Base-by-base conservation (phyloP, 1,140 invertebrate genomes). In the Tetramorium alpestre region DNA sequence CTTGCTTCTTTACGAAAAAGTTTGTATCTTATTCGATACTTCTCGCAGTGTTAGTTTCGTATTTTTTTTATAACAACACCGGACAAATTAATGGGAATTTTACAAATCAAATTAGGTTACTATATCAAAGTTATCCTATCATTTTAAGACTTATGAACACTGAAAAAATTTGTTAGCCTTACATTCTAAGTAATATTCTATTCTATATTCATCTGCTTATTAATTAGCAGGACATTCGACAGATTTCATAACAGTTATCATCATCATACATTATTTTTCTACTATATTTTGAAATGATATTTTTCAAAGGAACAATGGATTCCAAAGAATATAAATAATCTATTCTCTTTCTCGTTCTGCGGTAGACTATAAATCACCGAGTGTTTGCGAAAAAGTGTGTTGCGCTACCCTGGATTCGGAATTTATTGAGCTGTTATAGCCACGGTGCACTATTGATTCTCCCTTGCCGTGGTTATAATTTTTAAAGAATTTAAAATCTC, bases 361-460 rank as follows among this genome's bases (percentile, higher is more conserved):
- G 80, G 70, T 84, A 75, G 54, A 75, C 80, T 60, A 84, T 84
- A 84, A 84, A 84, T 84, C 80, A 84, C 41, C 54, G 80, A 41
- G 80, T 62, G 80, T 84, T 84, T 84, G 80, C 80, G 80, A 84
- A 84, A 75, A 84, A 73, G 80, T 75, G 69, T 69, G 65, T 69
- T 69, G 80, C 41, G 69, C 41, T 84, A 75, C 56, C 69, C 80
- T 84, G 80, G 41, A 84, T 75, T 49, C 56, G 69, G 69, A 84
- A 84, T 84, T 84, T 84, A 84, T 84, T 84, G 80, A 84, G 62
- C 80, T 84, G 69, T 84, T 84, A 73, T 73, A 84, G 80, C 80
- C 44, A 51, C 54, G 54, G 25, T 84, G 69, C 58, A 75, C 80
- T 73, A 84, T 84, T 88, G 92, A 90, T 88, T 88, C 90, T 56